These are phyloP conservation scores for Stenurella melanura DNA, from an alignment of 2,888 invertebrate genomes.

Conservation along the genomic window DNA sequence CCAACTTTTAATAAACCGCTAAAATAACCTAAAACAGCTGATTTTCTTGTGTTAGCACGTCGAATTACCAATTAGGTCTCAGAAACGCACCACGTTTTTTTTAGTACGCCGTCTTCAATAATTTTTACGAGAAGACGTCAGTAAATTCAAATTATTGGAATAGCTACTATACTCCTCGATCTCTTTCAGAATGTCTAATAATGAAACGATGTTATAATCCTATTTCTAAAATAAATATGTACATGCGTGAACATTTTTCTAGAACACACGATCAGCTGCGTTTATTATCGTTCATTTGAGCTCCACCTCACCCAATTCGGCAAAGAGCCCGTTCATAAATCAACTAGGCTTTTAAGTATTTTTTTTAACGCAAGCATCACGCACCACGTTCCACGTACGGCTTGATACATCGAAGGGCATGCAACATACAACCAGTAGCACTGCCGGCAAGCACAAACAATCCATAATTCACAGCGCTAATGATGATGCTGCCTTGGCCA, in stretches of 20 bases:
- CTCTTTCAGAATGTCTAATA: no score
- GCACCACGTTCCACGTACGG: conserved; percentile 45
- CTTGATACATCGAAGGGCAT: conserved; percentile 66
- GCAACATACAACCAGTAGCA: conserved; percentile 54
- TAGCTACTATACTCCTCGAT: no score
- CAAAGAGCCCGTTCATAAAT: conserved; percentile 16
- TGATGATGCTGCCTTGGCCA: conserved; percentile 72
- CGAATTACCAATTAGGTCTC: no score
- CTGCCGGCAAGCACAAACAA: conserved; percentile 67
- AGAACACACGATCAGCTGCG: background rate
- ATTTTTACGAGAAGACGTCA: no score
- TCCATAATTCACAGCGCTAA: conserved; percentile 73
- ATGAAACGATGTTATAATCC: no score
- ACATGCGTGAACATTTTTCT: background rate
- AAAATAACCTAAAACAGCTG: no score
- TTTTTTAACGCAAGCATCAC: conserved; percentile 55
- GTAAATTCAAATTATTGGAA: no score
- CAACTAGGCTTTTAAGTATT: conserved; percentile 26
- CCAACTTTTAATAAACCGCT: no score
- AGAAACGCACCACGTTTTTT: no score
- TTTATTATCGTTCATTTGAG: conserved; percentile 6
- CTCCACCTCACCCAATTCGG: conserved; percentile 1
- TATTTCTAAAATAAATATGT: no score
- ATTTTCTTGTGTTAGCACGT: no score
- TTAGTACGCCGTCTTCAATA: no score